A percentile compares a stretch with the other conserved stretches of the same genome.
phyloP scores from a whole-genome alignment of 2,113 vertebrate species.

The Oceanites oceanicus region DNA sequence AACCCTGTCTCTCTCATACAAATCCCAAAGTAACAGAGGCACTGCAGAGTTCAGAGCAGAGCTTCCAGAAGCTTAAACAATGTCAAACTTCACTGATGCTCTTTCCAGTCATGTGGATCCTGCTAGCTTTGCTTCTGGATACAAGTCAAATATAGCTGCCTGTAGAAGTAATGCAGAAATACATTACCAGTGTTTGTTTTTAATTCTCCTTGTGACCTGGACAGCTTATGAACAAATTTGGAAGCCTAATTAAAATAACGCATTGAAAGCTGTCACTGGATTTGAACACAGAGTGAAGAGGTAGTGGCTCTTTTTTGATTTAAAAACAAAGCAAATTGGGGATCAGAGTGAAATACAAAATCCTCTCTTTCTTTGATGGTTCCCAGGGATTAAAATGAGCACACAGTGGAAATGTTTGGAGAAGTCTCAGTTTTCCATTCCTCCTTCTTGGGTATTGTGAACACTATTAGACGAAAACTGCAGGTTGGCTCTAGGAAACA shows the following conservation, averaged over 20 bases:
- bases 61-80: conserved; percentile 19
- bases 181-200: conserved; percentile 18
- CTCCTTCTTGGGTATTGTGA: neutral
- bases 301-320: neutral
- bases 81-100: conserved; percentile 18
- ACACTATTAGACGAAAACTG: neutral
- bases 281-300: neutral
- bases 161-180: neutral
- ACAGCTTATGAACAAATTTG: conserved; percentile 11
- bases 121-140: neutral
- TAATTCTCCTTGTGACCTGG: conserved; percentile 6
- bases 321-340: neutral
- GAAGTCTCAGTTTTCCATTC: neutral
- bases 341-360: neutral
- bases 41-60: neutral
- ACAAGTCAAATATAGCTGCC: neutral
- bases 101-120: conserved; percentile 24
- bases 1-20: neutral
- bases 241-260: conserved; percentile 12
- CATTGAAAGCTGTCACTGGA: neutral
- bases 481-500: neutral
- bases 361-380: neutral
- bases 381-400: neutral
- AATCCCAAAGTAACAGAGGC: conserved; percentile 6
- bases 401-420: neutral